Base-by-base conservation (phyloP, 2,888 invertebrate genomes). In the Drymonia ruficornis region DNA sequence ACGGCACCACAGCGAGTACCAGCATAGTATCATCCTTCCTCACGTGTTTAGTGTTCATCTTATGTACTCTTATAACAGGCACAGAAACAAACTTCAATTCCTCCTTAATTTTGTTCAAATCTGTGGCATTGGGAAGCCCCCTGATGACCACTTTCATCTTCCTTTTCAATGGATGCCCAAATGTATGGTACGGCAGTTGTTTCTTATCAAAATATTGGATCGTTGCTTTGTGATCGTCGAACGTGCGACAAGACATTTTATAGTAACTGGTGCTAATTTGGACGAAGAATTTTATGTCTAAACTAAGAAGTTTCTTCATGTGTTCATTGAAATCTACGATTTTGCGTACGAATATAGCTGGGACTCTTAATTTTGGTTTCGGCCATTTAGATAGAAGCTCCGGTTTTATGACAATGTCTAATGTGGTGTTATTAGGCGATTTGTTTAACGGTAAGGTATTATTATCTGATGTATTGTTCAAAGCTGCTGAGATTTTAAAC, bases 111-210 rank as follows among this genome's bases (percentile, higher is more conserved):
- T 59, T 54, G 44, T 63, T 56, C 36, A 85, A 65, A 53, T 79
- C 73, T 16, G 66, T 70, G 45, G 77, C 72, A 40, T 63, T 61
- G 0, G 83, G 78, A 0, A 89, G 65, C n/a, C 85, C 86, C 68
- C 70, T 80, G 16, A 88, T 78, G 0, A 87, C 79, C 5, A 87
- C 76, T 73, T 82, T 86, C 67, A 85, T 70, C 67, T 81, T 84
- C 51, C 77, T 78, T 52, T 83, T 79, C 8, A 62, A 56, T 9
- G 86, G 84, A 60, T 80, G 64, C 0, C 84, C 80, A 65, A 73
- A 87, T 9, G 89, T 89, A 47, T 88, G 85, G 55, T 78, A 87
- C 0, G 85, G 84, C 12, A 86, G 40, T 47, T 83, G 57, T 13
- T 76, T 74, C 18, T 74, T 77, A 6, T 82, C 74, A 13, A 86